Percentiles rank a stretch among this genome's conserved stretches.
phyloP scores from a whole-genome alignment of 2,888 invertebrate genomes.

The Temnothorax rugatulus region DNA sequence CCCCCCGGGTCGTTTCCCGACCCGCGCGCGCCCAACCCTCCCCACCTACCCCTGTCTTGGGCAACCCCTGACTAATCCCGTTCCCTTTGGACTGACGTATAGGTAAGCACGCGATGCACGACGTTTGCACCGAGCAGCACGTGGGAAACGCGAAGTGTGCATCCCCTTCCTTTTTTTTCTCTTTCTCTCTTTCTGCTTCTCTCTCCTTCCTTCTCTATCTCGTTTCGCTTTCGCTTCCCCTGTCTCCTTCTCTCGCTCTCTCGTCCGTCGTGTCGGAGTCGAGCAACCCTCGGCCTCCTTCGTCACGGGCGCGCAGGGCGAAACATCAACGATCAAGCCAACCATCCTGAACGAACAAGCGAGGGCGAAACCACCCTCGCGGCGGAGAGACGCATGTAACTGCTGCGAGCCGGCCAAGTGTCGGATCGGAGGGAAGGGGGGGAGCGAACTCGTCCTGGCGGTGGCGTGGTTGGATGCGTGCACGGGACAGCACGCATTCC shows the following conservation, averaged over 20 bases:
- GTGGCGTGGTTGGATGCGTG: constrained; percentile 66
- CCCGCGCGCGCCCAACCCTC: constrained; percentile 59
- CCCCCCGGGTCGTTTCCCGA: constrained; percentile 67
- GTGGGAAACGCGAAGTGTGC: constrained; percentile 84
- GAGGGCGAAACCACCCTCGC: constrained; percentile 59
- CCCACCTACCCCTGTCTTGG: constrained; percentile 69
- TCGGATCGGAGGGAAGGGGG: constrained; percentile 69
- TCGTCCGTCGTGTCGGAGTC: constrained; percentile 26
- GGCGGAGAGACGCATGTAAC: constrained; percentile 71
- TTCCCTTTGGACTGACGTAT: constrained; percentile 81
- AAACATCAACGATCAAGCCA: constrained; percentile 81
- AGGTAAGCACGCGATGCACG: constrained; percentile 83
- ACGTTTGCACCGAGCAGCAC: constrained; percentile 79
- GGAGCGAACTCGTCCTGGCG: constrained; percentile 64
- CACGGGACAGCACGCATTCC: constrained; percentile 77
- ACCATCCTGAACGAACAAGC: constrained; percentile 71
- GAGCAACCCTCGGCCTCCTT: constrained; percentile 54
- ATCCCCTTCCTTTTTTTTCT: constrained; percentile 37
- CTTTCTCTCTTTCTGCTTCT: constrained; percentile 15
- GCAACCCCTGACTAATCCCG: constrained; percentile 83
- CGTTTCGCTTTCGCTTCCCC: constrained; percentile 1
- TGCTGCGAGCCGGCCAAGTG: constrained; percentile 76
- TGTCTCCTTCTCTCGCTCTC: constrained; percentile 19
- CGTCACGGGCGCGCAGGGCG: constrained; percentile 67
- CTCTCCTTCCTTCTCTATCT: constrained; percentile 18